Percentiles rank a stretch among this genome's conserved stretches.
These are phyloP conservation scores for Caenorhabditis brenneri DNA, from an alignment of 1,140 invertebrate genomes.

Conservation along the genomic window DNA sequence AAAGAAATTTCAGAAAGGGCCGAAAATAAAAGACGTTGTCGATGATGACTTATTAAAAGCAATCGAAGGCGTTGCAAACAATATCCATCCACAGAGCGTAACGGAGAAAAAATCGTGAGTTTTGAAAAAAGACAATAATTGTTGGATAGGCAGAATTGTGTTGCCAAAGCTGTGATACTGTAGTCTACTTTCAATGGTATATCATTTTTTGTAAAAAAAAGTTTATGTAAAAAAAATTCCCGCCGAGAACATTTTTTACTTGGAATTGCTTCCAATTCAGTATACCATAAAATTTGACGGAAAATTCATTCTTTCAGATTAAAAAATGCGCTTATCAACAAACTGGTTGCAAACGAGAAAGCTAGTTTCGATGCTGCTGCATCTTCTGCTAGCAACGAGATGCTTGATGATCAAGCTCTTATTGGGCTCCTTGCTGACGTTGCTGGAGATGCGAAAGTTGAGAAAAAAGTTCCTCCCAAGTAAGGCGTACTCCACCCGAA, in stretches of 20 bases:
- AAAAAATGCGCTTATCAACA: conserved; percentile 46
- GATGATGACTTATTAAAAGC: conserved; percentile 55
- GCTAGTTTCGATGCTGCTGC: conserved; percentile 53
- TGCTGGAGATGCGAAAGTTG: conserved; percentile 11
- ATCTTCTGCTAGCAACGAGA: conserved; percentile 51
- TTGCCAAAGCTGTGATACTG: too few relatives aligned
- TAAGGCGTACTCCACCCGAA: not conserved
- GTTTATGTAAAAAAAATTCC: too few relatives aligned
- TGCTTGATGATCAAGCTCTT: conserved; percentile 48
- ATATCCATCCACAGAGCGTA: conserved; percentile 43
- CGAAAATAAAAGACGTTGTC: conserved; percentile 52
- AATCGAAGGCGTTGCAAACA: conserved; percentile 45
- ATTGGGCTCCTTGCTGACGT: conserved; percentile 45
- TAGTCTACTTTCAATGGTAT: too few relatives aligned
- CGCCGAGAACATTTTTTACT: too few relatives aligned
- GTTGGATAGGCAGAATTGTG: too few relatives aligned
- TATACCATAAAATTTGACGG: too few relatives aligned
- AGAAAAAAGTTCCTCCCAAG: conserved; percentile 30
- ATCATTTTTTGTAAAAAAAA: too few relatives aligned
- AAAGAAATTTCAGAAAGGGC: conserved; percentile 44
- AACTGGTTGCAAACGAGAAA: conserved; percentile 50
- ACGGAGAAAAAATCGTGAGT: conserved; percentile 50
- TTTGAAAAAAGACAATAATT: not conserved
- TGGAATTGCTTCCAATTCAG: too few relatives aligned
- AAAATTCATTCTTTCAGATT: conserved; percentile 13